A percentile compares a stretch with the other conserved stretches of the same genome.
Conservation (phyloP, 2,113 vertebrate species). For the Orycteropus afer region DNA sequence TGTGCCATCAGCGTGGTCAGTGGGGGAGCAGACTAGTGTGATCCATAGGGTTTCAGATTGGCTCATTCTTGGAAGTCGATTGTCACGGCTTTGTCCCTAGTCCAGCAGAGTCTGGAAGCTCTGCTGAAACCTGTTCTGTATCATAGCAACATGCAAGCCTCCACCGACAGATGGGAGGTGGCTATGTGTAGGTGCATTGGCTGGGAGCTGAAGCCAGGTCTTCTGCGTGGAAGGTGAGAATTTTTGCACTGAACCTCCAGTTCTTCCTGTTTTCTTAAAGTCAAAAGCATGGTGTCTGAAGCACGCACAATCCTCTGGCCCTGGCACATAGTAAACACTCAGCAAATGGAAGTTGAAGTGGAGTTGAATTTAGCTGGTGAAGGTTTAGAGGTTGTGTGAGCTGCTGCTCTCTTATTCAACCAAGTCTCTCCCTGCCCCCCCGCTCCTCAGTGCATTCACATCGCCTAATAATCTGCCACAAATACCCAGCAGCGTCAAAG, state of each 20-base stretch:
- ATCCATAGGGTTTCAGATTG: no score
- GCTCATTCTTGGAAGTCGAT: no score
- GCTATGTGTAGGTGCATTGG: not conserved
- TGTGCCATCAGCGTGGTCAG: not conserved
- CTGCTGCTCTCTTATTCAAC: not conserved
- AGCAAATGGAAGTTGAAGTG: not conserved
- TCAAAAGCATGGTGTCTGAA: not conserved
- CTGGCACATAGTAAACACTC: not conserved
- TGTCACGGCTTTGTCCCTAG: no score
- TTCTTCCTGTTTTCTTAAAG: constrained; percentile 69
- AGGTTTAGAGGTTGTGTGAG: not conserved
- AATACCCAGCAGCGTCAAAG: not conserved
- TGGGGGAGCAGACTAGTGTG: not conserved
- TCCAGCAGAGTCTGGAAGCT: no score
- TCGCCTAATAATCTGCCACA: not conserved
- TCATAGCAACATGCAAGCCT: not conserved
- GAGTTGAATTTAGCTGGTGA: not conserved
- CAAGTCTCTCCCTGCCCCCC: not conserved
- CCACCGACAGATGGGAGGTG: not conserved
- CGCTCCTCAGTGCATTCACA: not conserved
- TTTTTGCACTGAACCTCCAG: not conserved
- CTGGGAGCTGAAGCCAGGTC: not conserved
- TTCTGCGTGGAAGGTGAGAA: not conserved
- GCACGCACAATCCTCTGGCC: not conserved
- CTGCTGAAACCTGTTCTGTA: no score